phyloP scores from a whole-genome alignment of 2,113 vertebrate genomes.

The Conger conger region DNA sequence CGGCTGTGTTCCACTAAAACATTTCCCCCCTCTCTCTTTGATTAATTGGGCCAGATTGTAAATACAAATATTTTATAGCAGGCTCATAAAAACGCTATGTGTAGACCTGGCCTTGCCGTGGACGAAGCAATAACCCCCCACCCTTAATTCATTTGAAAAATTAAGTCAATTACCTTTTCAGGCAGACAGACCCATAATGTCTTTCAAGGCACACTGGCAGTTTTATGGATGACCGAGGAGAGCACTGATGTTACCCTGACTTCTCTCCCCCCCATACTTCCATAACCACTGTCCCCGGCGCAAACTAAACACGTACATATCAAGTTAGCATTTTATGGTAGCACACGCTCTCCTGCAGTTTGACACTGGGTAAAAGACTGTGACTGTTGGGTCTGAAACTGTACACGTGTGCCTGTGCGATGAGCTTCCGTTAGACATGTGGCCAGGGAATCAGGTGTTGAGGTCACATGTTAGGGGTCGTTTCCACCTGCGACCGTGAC shows the following conservation, averaged over 20 bases:
- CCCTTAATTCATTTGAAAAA: conserved; percentile 50
- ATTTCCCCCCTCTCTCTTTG: conserved; percentile 70
- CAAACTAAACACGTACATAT: neutral
- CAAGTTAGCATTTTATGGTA: neutral
- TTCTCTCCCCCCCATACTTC: neutral
- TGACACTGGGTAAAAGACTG: neutral
- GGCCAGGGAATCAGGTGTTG: neutral
- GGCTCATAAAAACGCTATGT: conserved; percentile 63
- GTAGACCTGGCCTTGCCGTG: conserved; percentile 44
- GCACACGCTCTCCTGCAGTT: neutral
- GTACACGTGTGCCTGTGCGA: neutral
- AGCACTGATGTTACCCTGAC: neutral
- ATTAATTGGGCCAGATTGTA: conserved; percentile 78
- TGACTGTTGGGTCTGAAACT: no score
- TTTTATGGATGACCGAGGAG: conserved; percentile 54
- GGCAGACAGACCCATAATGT: conserved; percentile 33
- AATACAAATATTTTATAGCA: conserved; percentile 79
- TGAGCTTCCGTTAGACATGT: neutral
- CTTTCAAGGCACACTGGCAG: conserved; percentile 31
- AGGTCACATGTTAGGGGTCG: neutral
- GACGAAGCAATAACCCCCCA: conserved; percentile 42
- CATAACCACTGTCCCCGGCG: neutral
- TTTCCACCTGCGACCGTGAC: neutral
- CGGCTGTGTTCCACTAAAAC: conserved; percentile 74
- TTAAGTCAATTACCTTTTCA: conserved; percentile 53